phyloP scores from a whole-genome alignment of 2,888 invertebrate genomes.

The Amorpha juglandis region DNA sequence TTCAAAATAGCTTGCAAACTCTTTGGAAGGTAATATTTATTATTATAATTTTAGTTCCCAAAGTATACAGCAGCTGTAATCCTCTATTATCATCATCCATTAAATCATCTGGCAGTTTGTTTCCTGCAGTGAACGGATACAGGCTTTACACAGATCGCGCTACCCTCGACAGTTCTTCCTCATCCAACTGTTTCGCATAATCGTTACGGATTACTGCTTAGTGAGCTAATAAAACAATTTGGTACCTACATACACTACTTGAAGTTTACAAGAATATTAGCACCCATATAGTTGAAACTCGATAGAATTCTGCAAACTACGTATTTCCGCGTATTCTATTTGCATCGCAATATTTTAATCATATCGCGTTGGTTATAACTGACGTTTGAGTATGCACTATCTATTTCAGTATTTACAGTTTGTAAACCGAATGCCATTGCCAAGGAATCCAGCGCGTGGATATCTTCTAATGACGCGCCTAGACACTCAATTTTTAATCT shows the following conservation, averaged over 20 bases:
- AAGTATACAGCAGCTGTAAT: too few species aligned
- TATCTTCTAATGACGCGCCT: neutral
- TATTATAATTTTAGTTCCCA: too few species aligned
- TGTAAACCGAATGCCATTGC: constrained; percentile 63
- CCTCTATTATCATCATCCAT: too few species aligned
- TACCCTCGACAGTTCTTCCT: too few species aligned
- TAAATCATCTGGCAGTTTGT: too few species aligned
- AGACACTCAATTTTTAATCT: neutral
- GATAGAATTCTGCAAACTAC: neutral
- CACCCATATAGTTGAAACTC: neutral
- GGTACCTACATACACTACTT: too few species aligned
- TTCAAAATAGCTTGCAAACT: too few species aligned
- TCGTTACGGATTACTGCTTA: neutral
- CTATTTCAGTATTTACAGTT: constrained; percentile 54
- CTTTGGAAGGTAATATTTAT: too few species aligned
- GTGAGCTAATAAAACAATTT: too few species aligned
- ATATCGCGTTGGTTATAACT: constrained; percentile 22
- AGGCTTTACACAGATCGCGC: too few species aligned
- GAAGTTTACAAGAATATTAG: neutral
- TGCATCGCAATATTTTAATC: constrained; percentile 23
- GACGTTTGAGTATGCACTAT: constrained; percentile 36
- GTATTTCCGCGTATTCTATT: constrained; percentile 17
- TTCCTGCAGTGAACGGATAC: too few species aligned
- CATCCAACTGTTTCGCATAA: too few species aligned
- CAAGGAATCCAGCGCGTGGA: constrained; percentile 58